These are phyloP conservation scores for Callinectes sapidus DNA, from an alignment of 2,888 invertebrate species.

Conservation along the genomic window DNA sequence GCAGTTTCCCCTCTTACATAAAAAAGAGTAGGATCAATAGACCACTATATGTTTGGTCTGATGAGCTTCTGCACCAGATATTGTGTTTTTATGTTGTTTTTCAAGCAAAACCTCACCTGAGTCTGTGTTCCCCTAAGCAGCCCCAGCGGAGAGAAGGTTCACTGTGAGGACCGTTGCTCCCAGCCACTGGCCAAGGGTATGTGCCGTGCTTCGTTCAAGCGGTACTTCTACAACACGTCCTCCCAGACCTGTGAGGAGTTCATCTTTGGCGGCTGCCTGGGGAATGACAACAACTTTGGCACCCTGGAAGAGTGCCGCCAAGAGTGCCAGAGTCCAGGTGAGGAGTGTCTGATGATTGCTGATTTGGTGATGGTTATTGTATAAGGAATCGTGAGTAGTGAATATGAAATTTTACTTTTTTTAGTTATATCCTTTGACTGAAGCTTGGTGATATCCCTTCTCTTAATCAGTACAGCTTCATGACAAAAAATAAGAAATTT, in stretches of 20 bases:
- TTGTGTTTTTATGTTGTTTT: background rate
- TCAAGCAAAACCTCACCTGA: background rate
- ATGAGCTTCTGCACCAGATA: too few relatives aligned
- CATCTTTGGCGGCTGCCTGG: slow-evolving; percentile 72
- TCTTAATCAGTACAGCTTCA: too few relatives aligned
- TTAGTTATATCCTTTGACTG: too few relatives aligned
- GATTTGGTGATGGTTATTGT: background rate
- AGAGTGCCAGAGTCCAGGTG: slow-evolving; percentile 66
- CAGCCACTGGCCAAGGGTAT: slow-evolving; percentile 73
- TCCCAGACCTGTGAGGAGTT: slow-evolving; percentile 71
- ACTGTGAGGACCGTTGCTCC: slow-evolving; percentile 74
- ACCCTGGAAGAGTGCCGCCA: slow-evolving; percentile 63
- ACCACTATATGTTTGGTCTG: too few relatives aligned
- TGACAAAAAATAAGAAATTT: too few relatives aligned
- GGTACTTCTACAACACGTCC: slow-evolving; percentile 71
- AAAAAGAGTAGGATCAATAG: too few relatives aligned
- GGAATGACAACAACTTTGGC: slow-evolving; percentile 72
- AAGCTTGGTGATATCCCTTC: too few relatives aligned
- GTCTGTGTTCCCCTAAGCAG: slow-evolving; percentile 62
- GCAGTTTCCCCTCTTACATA: too few relatives aligned
- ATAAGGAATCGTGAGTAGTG: too few relatives aligned
- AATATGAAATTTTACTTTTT: too few relatives aligned
- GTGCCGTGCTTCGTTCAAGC: slow-evolving; percentile 73
- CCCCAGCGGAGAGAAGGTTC: slow-evolving; percentile 74
- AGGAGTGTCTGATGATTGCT: background rate